A percentile compares a stretch with the other conserved stretches of the same genome.
phyloP scores from a whole-genome alignment of 2,888 invertebrate genomes.

The Apamea monoglypha region DNA sequence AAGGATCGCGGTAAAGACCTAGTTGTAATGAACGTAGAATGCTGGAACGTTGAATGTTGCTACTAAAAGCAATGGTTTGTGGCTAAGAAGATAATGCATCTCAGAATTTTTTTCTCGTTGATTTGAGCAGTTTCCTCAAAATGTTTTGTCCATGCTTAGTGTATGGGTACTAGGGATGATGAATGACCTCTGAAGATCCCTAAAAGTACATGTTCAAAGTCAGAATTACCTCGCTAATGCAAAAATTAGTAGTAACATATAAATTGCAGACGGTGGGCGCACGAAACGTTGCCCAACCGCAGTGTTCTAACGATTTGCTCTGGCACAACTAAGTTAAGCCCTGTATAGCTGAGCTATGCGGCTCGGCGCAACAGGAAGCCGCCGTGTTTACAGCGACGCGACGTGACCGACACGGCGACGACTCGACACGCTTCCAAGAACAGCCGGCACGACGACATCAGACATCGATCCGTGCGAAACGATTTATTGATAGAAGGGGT shows the following conservation, averaged over 20 bases:
- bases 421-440: constrained; percentile 67
- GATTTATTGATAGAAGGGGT: constrained; percentile 54
- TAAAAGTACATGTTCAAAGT: constrained; percentile 3
- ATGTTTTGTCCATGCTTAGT: background rate
- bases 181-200: background rate
- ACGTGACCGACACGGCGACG: constrained; percentile 63
- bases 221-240: constrained; percentile 22
- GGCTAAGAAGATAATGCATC: background rate
- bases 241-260: constrained; percentile 18
- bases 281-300: constrained; percentile 55
- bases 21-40: constrained; percentile 19
- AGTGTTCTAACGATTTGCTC: constrained; percentile 62
- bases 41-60: constrained; percentile 14
- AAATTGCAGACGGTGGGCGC: constrained; percentile 31
- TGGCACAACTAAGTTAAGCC: constrained; percentile 53
- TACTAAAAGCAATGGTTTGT: background rate
- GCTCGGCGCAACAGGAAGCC: constrained; percentile 74
- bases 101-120: background rate
- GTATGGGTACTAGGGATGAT: background rate
- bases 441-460: constrained; percentile 53
- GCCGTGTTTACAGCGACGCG: constrained; percentile 71
- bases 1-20: constrained; percentile 43
- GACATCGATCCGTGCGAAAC: constrained; percentile 51
- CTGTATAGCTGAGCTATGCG: constrained; percentile 58
- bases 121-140: background rate